Evolutionary conservation across 2,888 invertebrate genomes (phyloP), one percentile per base, ranked within the genome.

Genomic region (Lapara coniferarum): DNA sequence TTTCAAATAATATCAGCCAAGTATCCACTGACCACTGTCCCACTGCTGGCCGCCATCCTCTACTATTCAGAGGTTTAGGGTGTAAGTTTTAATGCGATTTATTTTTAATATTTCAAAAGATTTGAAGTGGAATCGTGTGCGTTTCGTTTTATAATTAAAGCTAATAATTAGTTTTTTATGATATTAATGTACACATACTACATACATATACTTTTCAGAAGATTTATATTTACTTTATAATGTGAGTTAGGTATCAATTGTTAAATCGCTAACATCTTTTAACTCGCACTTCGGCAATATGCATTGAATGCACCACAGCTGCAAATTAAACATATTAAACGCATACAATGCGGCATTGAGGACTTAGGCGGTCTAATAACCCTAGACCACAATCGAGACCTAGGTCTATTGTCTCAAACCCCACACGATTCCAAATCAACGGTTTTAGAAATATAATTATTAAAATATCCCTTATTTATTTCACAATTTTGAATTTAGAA

Each of bases 241-340:
- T 37, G 37, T 37, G 0, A 5, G 51, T 37, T 7, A 5, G 51
- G 0, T 51, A 51, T 13, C 51, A 51, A 12, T 7, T 44, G 8
- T 14, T 30, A n/a, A 71, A 66, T 30, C 69, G 71, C 71, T 72
- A 52, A 0, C 0, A 44, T 56, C 67, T 55, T 69, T 8, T 57
- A 2, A 52, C 67, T 73, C 73, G 56, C 0, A 69, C 71, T 70
- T 67, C n/a, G 44, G 46, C 49, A 69, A 68, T 66, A 66, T 59
- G 67, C 67, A 76, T 77, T 74, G 70, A 76, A 78, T 75, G 68
- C 72, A 74, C 76, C 69, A 75, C 74, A 73, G 71, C 72, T 73
- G 73, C 72, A 71, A 71, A 66, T 55, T 66, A 71, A 67, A 75
- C 73, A 71, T 72, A 68, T 67, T 69, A 67, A 71, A 30, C 57